phyloP scores from a whole-genome alignment of 1,140 invertebrate genomes.

The Pinna nobilis region DNA sequence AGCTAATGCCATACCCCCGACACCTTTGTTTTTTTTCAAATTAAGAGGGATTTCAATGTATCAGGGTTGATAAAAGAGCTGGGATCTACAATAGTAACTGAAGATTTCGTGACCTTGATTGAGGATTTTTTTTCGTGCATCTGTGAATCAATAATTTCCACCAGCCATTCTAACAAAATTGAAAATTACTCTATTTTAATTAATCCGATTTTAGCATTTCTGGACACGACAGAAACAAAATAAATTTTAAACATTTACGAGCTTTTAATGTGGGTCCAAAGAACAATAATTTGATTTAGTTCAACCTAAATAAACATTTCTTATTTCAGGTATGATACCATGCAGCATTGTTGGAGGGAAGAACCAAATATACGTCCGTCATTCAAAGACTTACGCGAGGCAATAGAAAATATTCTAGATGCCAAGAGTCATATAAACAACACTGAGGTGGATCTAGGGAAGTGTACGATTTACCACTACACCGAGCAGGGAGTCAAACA shows the following conservation, averaged over 20 bases:
- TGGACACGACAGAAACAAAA: neutral
- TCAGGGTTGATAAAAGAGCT: too few relatives aligned
- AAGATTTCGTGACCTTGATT: too few relatives aligned
- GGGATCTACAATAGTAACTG: too few relatives aligned
- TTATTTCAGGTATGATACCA: constrained; percentile 25
- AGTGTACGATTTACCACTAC: constrained; percentile 17
- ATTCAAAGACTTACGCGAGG: constrained; percentile 14
- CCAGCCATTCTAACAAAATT: too few relatives aligned
- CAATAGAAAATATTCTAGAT: constrained; percentile 7
- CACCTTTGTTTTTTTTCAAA: too few relatives aligned
- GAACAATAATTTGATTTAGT: neutral
- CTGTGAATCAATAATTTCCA: too few relatives aligned
- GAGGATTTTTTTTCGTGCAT: too few relatives aligned
- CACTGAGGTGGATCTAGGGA: neutral
- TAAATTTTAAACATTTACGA: neutral
- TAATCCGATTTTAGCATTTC: neutral
- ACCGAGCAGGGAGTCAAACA: constrained; percentile 5
- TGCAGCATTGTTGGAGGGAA: constrained; percentile 33
- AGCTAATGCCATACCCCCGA: too few relatives aligned
- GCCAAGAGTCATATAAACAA: neutral
- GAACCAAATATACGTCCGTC: constrained; percentile 10
- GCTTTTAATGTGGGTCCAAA: neutral
- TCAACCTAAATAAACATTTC: neutral
- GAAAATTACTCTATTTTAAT: neutral
- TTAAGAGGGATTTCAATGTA: too few relatives aligned